Conservation (phyloP, 2,113 vertebrate species). For the Baryphthengus martii region DNA sequence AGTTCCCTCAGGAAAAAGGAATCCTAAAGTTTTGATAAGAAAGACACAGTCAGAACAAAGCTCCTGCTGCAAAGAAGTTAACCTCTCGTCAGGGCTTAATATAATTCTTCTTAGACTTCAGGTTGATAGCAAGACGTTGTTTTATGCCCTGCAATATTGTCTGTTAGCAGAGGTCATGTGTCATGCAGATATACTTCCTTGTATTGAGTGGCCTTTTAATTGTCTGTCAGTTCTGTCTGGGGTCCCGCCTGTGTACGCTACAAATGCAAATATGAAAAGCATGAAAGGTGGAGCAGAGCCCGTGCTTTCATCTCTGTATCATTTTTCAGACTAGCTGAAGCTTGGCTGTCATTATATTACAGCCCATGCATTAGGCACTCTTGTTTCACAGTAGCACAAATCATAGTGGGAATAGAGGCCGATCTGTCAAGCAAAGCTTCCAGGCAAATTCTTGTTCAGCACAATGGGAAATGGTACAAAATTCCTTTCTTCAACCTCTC, state of each 20-base stretch:
- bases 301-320: constrained; percentile 84
- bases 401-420: constrained; percentile 70
- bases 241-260: constrained; percentile 70
- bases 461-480: constrained; percentile 74
- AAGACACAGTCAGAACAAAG: not conserved
- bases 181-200: constrained; percentile 80
- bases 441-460: constrained; percentile 79
- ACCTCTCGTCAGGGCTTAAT: constrained; percentile 67
- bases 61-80: constrained; percentile 47
- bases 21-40: not conserved
- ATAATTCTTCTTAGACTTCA: constrained; percentile 73
- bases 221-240: constrained; percentile 86
- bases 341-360: constrained; percentile 81
- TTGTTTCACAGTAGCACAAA: constrained; percentile 77
- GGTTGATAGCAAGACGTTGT: constrained; percentile 77
- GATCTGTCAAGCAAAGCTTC: constrained; percentile 83
- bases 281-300: constrained; percentile 84
- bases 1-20: constrained; percentile 13
- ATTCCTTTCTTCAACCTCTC: constrained; percentile 27
- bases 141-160: constrained; percentile 79
- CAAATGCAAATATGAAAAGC: constrained; percentile 86
- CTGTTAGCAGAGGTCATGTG: constrained; percentile 79
- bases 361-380: constrained; percentile 77
- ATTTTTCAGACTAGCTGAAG: constrained; percentile 78
- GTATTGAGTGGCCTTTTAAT: constrained; percentile 84